phyloP scores from a whole-genome alignment of 2,797 vertebrate species.

The Aulostomus chinensis region DNA sequence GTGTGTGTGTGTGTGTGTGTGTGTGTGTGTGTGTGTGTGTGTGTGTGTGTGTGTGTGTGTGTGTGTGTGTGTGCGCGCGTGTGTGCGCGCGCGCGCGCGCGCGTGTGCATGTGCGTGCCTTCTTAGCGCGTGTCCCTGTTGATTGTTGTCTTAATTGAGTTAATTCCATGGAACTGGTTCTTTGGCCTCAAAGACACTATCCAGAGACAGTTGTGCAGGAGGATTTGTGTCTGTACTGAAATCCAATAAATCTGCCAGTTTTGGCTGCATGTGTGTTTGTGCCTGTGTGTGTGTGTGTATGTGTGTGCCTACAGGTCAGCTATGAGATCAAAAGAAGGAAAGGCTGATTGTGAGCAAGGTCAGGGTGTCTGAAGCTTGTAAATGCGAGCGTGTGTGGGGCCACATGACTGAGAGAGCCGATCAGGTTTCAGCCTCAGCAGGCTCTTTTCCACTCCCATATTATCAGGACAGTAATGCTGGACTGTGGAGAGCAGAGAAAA shows the following conservation, averaged over 20 bases:
- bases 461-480: conserved; percentile 55
- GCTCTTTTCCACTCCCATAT: conserved; percentile 56
- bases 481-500: conserved; percentile 17
- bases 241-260: conserved; percentile 33
- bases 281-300: conserved; percentile 6
- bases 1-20: no score
- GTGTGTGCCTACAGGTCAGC: conserved; percentile 10
- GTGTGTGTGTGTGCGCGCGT: no score
- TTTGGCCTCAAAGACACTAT: no score
- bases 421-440: conserved; percentile 64
- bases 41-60: no score
- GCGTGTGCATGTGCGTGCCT: background rate
- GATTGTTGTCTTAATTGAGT: background rate
- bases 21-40: no score
- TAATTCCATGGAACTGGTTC: background rate
- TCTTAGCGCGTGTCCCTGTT: conserved; percentile 2
- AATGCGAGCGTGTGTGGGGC: conserved; percentile 27
- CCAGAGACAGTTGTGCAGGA: no score
- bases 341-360: conserved; percentile 7
- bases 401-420: conserved; percentile 35
- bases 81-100: no score
- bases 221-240: conserved; percentile 30
- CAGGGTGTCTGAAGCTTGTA: conserved; percentile 12
- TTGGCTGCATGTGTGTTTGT: conserved; percentile 9
- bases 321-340: conserved; percentile 8